Base-by-base conservation (phyloP, 1,140 invertebrate species). In the Drosophila hydei region DNA sequence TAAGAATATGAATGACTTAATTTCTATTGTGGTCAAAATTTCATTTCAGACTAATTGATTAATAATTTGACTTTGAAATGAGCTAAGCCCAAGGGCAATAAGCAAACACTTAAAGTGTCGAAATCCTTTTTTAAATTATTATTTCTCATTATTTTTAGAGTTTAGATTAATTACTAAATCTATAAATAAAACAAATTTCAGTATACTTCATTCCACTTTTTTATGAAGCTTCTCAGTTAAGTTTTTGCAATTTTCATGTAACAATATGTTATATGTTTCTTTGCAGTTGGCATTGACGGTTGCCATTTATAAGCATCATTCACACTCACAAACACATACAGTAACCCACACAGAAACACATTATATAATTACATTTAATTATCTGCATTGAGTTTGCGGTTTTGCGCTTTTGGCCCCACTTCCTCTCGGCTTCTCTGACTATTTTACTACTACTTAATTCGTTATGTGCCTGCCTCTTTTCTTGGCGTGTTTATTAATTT, bases 301-400 rank as follows among this genome's bases (percentile, higher is more conserved):
- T 56, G 50, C 21, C 40, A 40, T 50, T 40, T 36, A 48, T 65
- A 51, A 85, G 40, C 55, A 80, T 77, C 69, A 58, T 67, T 54
- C 60, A 67, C 60, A 69, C 72, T 61, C n/a, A 23, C 6, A 16
- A 14, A 43, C n/a, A 18, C 7, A 33, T 4, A 14, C 38, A 14
- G n/a, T 42, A 51, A 45, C 55, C 43, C 56, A 47, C 59, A 77
- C 63, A 77, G 63, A 70, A 81, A 68, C 70, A 75, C 77, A 78
- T 85, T 88, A 78, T 62, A 71, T 87, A 87, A 87, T 87, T 87
- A 87, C 74, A 77, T 87, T 87, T 87, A 87, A 87, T 87, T 87
- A 87, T 87, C 83, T 63, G 83, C 83, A 87, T 81, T 81, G 71
- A 88, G 74, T 75, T 87, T 88, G 81, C 48, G 81, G 77, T 65